phyloP scores from a whole-genome alignment of 2,113 vertebrate genomes.

The Paedocypris sp. region DNA sequence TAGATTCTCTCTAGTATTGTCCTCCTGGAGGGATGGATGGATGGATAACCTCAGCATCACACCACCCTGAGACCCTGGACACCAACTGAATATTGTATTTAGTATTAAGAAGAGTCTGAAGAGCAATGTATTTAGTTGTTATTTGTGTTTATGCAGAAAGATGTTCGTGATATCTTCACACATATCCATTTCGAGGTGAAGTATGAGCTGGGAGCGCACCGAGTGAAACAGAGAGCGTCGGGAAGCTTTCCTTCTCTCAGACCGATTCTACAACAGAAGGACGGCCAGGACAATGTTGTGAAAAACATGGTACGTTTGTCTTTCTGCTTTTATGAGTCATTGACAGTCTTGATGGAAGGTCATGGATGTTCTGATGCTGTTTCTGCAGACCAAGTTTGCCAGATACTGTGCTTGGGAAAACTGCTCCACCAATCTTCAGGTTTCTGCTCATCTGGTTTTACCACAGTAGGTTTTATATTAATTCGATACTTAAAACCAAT shows the following conservation, averaged over 20 bases:
- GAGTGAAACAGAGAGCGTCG: slow-evolving; percentile 39
- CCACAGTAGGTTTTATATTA: slow-evolving; percentile 68
- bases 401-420: slow-evolving; percentile 76
- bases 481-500: no score
- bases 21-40: no score
- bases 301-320: slow-evolving; percentile 60
- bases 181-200: slow-evolving; percentile 73
- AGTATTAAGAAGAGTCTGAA: no score
- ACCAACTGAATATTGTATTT: no score
- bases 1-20: no score
- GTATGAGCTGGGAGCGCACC: slow-evolving; percentile 67
- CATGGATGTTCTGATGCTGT: slow-evolving; percentile 15
- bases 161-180: slow-evolving; percentile 81
- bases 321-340: neutral
- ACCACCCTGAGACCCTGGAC: no score
- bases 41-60: no score
- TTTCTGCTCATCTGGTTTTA: slow-evolving; percentile 71
- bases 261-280: slow-evolving; percentile 76
- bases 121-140: neutral
- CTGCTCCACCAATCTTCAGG: slow-evolving; percentile 83
- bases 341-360: neutral
- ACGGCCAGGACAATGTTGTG: slow-evolving; percentile 57
- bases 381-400: slow-evolving; percentile 74
- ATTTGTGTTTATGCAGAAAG: slow-evolving; percentile 64
- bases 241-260: slow-evolving; percentile 65